Evolutionary conservation across 2,113 vertebrate species (phyloP).

Genomic region (Gymnogyps californianus): DNA sequence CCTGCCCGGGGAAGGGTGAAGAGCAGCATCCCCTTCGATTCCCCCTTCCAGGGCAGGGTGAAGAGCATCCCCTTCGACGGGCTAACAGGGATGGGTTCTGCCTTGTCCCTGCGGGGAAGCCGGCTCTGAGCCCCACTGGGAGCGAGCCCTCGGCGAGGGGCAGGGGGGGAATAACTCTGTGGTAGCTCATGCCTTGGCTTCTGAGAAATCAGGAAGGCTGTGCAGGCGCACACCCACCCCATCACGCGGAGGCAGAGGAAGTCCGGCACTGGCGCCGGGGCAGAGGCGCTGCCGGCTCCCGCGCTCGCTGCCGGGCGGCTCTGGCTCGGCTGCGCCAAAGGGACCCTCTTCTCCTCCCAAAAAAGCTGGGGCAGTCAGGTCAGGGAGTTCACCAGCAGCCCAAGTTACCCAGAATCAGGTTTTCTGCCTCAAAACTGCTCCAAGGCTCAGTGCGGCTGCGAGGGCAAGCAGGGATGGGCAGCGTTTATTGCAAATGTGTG

Average conservation of each 20-base stretch:
- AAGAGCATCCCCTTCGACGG: not conserved
- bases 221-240: not conserved
- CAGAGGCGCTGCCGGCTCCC: not conserved
- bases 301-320: not conserved
- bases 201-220: constrained; percentile 45
- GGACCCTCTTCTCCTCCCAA: not conserved
- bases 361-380: not conserved
- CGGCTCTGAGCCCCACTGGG: not conserved
- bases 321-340: not conserved
- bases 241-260: constrained; percentile 14
- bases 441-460: accelerated
- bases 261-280: accelerated
- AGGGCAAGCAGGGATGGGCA: not conserved
- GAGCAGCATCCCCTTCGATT: not conserved
- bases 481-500: accelerated
- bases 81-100: not conserved
- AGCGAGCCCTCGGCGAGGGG: accelerated
- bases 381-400: not conserved
- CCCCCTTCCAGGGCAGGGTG: too few species aligned
- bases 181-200: not conserved
- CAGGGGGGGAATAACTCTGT: not conserved
- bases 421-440: not conserved
- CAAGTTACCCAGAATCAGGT: not conserved
- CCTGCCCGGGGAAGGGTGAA: not conserved
- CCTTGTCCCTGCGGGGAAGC: not conserved